phyloP scores from a whole-genome alignment of 2,888 invertebrate species.

The Diarsia rubi region DNA sequence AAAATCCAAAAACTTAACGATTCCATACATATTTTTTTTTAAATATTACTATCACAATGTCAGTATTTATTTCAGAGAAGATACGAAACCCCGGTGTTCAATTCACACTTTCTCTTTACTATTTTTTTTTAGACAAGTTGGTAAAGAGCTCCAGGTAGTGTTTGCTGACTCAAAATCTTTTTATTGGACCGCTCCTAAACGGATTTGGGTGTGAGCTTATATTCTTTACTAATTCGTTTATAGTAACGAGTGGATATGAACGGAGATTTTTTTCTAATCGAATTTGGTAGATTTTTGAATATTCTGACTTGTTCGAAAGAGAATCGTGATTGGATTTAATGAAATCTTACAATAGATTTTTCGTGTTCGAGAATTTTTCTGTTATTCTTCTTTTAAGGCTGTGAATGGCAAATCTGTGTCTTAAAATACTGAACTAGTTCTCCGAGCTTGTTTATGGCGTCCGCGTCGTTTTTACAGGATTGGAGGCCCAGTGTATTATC shows the following conservation, averaged over 20 bases:
- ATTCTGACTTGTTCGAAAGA: constrained; percentile 14
- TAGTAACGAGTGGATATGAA: constrained; percentile 35
- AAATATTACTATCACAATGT: not conserved
- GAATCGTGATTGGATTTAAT: constrained; percentile 12
- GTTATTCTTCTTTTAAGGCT: not conserved
- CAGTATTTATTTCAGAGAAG: not conserved
- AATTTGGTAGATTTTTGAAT: constrained; percentile 17
- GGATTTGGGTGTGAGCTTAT: constrained; percentile 38
- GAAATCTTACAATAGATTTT: not conserved
- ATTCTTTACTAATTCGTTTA: constrained; percentile 48
- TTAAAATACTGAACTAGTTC: not conserved
- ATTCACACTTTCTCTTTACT: too few relatives aligned
- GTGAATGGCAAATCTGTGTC: not conserved
- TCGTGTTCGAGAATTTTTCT: not conserved
- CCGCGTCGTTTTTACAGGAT: not conserved
- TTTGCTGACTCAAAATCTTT: constrained; percentile 52
- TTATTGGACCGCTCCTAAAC: constrained; percentile 52
- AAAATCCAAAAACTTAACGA: not conserved
- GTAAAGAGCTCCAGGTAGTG: constrained; percentile 44
- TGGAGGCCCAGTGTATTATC: too few relatives aligned
- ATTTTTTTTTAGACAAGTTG: constrained; percentile 43
- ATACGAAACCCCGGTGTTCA: not conserved
- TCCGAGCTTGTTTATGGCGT: not conserved
- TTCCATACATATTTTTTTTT: not conserved
- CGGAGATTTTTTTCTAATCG: constrained; percentile 28